Evolutionary conservation across 2,113 vertebrate species (phyloP).

Genomic region (Cheirogaleus medius): DNA sequence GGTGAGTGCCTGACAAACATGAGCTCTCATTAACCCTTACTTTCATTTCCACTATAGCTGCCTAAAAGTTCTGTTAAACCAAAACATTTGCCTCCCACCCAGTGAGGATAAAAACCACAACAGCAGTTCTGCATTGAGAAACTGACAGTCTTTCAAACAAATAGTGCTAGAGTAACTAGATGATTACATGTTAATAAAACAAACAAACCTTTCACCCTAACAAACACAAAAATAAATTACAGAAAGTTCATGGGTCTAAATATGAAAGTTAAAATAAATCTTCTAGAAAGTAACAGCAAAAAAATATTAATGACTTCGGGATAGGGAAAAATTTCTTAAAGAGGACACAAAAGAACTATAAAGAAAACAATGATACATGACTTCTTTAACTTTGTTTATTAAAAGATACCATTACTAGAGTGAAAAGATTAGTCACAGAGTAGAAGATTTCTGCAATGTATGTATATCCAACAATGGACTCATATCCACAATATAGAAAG

Average conservation of each 20-base stretch:
- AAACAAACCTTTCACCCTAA: neutral
- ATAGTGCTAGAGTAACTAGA: neutral
- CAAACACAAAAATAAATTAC: neutral
- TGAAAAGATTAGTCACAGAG: neutral
- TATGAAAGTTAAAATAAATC: neutral
- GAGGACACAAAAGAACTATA: neutral
- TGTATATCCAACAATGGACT: neutral
- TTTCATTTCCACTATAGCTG: neutral
- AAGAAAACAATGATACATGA: neutral
- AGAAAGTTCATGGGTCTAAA: neutral
- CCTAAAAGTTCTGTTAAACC: neutral
- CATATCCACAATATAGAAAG: neutral
- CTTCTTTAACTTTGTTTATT: neutral
- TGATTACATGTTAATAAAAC: neutral
- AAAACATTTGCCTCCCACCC: neutral
- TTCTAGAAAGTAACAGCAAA: neutral
- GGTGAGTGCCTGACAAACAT: neutral
- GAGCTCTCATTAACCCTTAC: neutral
- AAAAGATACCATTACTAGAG: neutral
- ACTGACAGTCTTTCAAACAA: neutral
- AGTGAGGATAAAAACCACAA: neutral
- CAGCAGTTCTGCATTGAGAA: neutral
- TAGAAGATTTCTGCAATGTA: neutral
- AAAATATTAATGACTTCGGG: neutral
- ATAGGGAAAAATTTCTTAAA: neutral